These are phyloP conservation scores for Steinernema khuongi DNA, from an alignment of 1,140 invertebrate species.

Conservation along the genomic window DNA sequence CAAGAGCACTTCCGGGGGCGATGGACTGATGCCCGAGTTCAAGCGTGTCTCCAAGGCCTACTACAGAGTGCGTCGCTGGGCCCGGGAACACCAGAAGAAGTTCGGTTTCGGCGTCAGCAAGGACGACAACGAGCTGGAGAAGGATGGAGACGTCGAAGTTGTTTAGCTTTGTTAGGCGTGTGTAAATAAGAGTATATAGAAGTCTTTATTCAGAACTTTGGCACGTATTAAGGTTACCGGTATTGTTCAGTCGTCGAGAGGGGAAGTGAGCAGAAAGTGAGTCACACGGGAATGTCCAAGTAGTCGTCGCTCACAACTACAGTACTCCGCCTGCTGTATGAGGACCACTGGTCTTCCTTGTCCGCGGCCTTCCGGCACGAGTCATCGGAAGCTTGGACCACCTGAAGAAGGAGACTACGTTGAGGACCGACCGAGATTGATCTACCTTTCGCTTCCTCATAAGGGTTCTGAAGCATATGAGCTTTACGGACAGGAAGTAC, in stretches of 20 bases:
- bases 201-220: slow-evolving; percentile 4
- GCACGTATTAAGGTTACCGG: not conserved
- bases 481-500: not conserved
- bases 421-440: not conserved
- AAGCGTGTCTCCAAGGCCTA: not conserved
- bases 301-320: not conserved
- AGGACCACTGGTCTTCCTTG: not conserved
- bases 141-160: too few relatives aligned
- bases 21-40: not conserved
- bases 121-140: too few relatives aligned
- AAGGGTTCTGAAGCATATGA: not conserved
- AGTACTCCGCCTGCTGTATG: not conserved
- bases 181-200: not conserved
- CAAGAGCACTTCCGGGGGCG: not conserved
- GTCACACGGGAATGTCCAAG: not conserved
- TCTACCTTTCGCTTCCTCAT: slow-evolving; percentile 5
- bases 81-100: not conserved
- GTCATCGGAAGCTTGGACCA: not conserved
- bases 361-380: not conserved
- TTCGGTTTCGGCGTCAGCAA: not conserved
- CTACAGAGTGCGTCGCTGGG: not conserved
- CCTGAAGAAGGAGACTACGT: not conserved
- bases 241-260: too few relatives aligned
- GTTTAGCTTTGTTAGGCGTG: too few relatives aligned
- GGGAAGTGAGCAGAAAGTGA: not conserved